phyloP scores from a whole-genome alignment of 1,140 invertebrate genomes.

The Scaptodrosophila lebanonensis region DNA sequence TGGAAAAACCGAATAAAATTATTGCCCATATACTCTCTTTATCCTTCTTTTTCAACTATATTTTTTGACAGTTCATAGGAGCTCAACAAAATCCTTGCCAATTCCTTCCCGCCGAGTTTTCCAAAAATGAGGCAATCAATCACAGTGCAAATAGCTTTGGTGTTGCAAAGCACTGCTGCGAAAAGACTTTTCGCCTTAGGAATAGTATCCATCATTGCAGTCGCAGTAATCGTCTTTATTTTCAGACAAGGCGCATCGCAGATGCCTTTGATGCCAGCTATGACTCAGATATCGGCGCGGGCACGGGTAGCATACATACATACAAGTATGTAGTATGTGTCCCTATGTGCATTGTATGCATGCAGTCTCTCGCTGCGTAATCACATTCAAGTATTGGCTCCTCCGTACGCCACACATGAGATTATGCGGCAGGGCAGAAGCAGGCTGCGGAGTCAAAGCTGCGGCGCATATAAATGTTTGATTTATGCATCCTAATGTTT shows the following conservation, averaged over 20 bases:
- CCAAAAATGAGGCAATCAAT: slow-evolving; percentile 68
- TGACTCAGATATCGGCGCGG: slow-evolving; percentile 53
- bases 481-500: slow-evolving; percentile 74
- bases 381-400: slow-evolving; percentile 61
- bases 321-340: slow-evolving; percentile 24
- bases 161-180: slow-evolving; percentile 72
- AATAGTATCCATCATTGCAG: slow-evolving; percentile 73
- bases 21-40: too few species aligned
- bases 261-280: slow-evolving; percentile 69
- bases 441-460: slow-evolving; percentile 57
- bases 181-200: slow-evolving; percentile 72
- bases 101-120: slow-evolving; percentile 45
- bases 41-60: background rate
- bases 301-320: background rate
- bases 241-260: slow-evolving; percentile 59
- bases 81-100: slow-evolving; percentile 42
- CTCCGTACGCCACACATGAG: slow-evolving; percentile 46
- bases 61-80: slow-evolving; percentile 17
- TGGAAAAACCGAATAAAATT: too few species aligned
- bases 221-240: slow-evolving; percentile 66
- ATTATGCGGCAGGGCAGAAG: background rate
- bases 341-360: slow-evolving; percentile 4
- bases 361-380: slow-evolving; percentile 70
- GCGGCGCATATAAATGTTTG: slow-evolving; percentile 74
- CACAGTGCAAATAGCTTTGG: slow-evolving; percentile 67